Evolutionary conservation across 1,140 invertebrate species (phyloP), one percentile per base, ranked within the genome.

Genomic region (Neomicropteryx cornuta): DNA sequence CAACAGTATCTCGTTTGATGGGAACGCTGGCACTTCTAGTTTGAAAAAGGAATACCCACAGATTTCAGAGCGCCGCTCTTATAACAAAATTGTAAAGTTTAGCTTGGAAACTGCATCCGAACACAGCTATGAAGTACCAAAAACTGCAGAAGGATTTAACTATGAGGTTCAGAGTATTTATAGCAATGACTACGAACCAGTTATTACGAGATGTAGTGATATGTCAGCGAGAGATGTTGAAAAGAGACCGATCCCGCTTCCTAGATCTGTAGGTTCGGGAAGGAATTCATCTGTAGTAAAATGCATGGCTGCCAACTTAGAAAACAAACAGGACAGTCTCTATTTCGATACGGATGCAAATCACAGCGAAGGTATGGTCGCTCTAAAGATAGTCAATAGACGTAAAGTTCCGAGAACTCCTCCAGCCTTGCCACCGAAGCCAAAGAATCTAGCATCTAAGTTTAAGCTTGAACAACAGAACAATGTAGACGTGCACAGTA

Each of bases 341-440:
- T 55, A 55, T 44, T 62, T 62, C 34, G 50, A 66, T 16, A 59
- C 62, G 36, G 55, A 61, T 57, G 66, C 64, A 35, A 45, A 48
- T 36, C 24, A 44, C 48, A 47, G 47, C 21, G 60, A 64, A 35
- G 42, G 43, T 36, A 60, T 56, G 39, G 38, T 38, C 37, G 49
- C 56, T 11, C 62, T 64, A 57, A 64, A 62, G 36, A 62, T 61
- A 43, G 59, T 70, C 32, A 67, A 70, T 43, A 72, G 66, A 45
- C 64, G 53, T 45, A 75, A 75, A 55, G 70, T 70, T 20, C 63
- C 69, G 43, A 70, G 75, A 50, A 74, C 72, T 30, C 78, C 80
- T 19, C 78, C 79, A 39, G 76, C 75, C 36, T 52, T 81, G 38
- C 78, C 78, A 10, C 79, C 78, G 14, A 81, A 82, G 53, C 79